Evolutionary conservation across 2,797 vertebrate species (phyloP).

Genomic region (Melanotaenia pygmaea): DNA sequence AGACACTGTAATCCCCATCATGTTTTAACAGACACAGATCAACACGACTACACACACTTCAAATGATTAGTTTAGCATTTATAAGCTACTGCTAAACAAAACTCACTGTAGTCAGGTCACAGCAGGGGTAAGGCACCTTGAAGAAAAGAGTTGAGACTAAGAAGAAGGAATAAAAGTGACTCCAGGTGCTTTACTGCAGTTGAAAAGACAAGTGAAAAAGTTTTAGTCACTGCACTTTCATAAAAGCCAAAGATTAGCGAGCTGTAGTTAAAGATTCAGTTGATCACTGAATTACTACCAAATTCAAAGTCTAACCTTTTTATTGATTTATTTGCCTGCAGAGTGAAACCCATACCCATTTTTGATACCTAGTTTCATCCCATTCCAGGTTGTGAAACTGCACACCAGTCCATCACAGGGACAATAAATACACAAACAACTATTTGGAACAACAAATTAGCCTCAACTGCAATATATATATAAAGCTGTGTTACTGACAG

Average conservation of each 20-base stretch:
- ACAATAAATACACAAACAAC: no score
- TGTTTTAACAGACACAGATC: conserved; percentile 24
- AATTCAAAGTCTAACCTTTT: background rate
- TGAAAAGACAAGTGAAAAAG: conserved; percentile 7
- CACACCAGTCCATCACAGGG: no score
- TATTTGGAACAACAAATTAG: no score
- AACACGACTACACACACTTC: conserved; percentile 2
- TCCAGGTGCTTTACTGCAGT: conserved; percentile 4
- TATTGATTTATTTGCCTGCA: no score
- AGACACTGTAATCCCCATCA: conserved; percentile 49
- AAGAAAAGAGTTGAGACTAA: conserved; percentile 23
- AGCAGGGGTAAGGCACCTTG: conserved; percentile 42
- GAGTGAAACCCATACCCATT: no score
- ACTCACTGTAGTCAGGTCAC: background rate
- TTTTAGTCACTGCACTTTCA: conserved; percentile 3
- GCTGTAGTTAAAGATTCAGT: background rate
- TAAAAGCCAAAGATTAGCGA: background rate
- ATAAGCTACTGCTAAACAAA: conserved; percentile 9
- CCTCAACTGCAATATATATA: no score
- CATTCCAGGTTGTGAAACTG: no score
- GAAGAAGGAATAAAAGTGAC: background rate
- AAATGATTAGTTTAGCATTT: conserved; percentile 27
- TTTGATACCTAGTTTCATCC: no score
- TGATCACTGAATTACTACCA: background rate
- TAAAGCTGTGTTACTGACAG: no score